Conservation (phyloP, 2,888 invertebrate genomes). For the Hydrotaea cyrtoneurina region DNA sequence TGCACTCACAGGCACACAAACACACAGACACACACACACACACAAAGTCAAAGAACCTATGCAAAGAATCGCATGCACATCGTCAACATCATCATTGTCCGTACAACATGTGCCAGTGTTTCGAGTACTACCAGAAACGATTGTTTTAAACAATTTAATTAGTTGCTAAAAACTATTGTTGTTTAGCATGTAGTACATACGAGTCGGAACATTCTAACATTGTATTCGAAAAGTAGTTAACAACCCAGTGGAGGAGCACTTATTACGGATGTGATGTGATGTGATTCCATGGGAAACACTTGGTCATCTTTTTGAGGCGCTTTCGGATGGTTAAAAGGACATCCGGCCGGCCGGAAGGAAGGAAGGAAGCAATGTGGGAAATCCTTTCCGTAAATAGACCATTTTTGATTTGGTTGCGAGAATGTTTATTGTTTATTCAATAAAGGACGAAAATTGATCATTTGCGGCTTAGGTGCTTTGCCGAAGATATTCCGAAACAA, state of each 20-base stretch:
- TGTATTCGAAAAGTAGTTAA: constrained; percentile 40
- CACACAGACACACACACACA: neutral
- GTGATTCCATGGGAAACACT: neutral
- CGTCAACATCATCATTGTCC: neutral
- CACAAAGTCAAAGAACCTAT: too few relatives aligned
- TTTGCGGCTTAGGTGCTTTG: too few relatives aligned
- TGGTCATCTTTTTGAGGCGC: neutral
- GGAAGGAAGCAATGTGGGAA: constrained; percentile 5
- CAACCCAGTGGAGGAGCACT: constrained; percentile 5
- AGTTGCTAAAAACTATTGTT: constrained; percentile 65
- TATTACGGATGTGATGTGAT: neutral
- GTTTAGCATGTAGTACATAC: constrained; percentile 28
- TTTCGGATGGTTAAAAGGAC: neutral
- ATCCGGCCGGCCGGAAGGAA: neutral
- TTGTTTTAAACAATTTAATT: constrained; percentile 67
- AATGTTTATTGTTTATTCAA: neutral
- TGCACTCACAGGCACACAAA: constrained; percentile 2
- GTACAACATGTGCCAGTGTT: neutral
- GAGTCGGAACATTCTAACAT: constrained; percentile 53
- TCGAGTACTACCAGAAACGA: constrained; percentile 38
- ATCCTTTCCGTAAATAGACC: constrained; percentile 18
- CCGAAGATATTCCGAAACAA: too few relatives aligned
- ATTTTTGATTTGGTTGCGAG: constrained; percentile 12
- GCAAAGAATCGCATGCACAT: too few relatives aligned
- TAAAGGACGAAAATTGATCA: neutral